Evolutionary conservation across 2,888 invertebrate genomes (phyloP).

Genomic region (Sarcophaga rosellei): DNA sequence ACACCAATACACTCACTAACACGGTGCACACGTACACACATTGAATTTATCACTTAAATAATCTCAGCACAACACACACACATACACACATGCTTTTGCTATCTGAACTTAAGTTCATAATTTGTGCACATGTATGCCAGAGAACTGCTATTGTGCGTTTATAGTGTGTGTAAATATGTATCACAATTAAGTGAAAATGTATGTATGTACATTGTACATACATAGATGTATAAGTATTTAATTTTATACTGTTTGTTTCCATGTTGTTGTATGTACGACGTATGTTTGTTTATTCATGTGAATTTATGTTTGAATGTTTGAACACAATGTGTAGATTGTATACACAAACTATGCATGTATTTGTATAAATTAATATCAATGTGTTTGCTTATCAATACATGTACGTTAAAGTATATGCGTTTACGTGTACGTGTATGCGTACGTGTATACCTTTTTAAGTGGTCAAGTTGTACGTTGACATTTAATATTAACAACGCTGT

Average conservation of each 20-base stretch:
- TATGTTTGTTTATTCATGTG: background rate
- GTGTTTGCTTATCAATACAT: background rate
- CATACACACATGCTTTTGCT: background rate
- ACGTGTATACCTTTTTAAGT: background rate
- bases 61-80: background rate
- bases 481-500: conserved; percentile 60
- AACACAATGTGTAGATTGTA: background rate
- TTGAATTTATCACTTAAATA: background rate
- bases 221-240: conserved; percentile 53
- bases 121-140: background rate
- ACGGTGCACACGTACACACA: background rate
- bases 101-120: background rate
- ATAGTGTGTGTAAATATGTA: background rate
- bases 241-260: background rate
- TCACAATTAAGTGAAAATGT: background rate
- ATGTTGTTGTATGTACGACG: background rate
- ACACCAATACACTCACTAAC: conserved; percentile 11
- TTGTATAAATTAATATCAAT: background rate
- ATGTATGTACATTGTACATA: no score
- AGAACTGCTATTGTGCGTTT: background rate
- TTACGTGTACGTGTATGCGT: background rate
- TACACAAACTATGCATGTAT: background rate
- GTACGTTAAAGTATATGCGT: background rate
- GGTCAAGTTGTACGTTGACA: conserved; percentile 44
- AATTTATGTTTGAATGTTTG: background rate